Evolutionary conservation across 2,888 invertebrate species (phyloP), one percentile per base, ranked within the genome.

Genomic region (Xanthostigma xanthostigma): DNA sequence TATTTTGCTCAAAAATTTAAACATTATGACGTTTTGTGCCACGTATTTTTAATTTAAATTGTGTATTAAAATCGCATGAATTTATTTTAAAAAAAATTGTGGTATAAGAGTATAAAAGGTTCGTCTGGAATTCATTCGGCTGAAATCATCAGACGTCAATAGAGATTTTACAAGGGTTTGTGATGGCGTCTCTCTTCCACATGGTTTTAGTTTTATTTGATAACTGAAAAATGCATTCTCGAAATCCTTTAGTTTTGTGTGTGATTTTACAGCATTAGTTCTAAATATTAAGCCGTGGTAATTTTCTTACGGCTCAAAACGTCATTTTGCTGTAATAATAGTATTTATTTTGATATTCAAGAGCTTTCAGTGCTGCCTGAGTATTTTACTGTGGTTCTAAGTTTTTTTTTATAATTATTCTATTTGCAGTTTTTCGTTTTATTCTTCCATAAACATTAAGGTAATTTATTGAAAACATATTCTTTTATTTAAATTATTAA

Each of bases 141-240:
- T 44, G 49, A 50, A 50, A 53, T 53, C 44, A 51, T 48, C 57
- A 56, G 59, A 60, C 76, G 76, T 75, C 76, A 76, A 70, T 74
- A 73, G 71, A 72, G 72, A 71, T 73, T 74, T 73, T 73, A 71
- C 75, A 74, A 75, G 73, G 72, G 73, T 73, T 74, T 73, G 74
- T 78, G 79, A 80, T 80, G 80, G 80, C 80, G 79, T 79, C 79
- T 74, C 72, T 27, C 27, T 27, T 67, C 78, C 79, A 79, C 79
- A 79, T 79, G 71, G 79, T 75, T 73, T 59, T 60, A 54, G 55
- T 53, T 53, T 54, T 57, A 53, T 56, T 55, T 54, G 53, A 53
- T 53, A 14, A 39, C 39, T 39, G 14, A 39, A 13, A 12, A 39
- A 39, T 14, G 14, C 12, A 11, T 39, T 39, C 39, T 39, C 14